These are phyloP conservation scores for Actinemys pallida DNA, from an alignment of 2,113 vertebrate genomes.

Conservation along the genomic window DNA sequence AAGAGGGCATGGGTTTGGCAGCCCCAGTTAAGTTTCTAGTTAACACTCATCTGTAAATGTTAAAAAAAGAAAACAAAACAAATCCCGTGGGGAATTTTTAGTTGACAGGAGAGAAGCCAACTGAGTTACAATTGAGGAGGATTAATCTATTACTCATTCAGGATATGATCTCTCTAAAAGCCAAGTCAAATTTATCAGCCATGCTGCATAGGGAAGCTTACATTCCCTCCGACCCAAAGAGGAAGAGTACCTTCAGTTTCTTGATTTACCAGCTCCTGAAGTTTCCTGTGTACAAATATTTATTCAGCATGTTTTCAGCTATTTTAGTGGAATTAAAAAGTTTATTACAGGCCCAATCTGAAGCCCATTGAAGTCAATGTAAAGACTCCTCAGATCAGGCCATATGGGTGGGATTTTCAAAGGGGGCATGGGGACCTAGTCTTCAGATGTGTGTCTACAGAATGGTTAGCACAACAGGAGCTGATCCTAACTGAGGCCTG, in stretches of 20 bases:
- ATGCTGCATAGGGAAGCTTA: neutral
- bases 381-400: neutral
- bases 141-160: neutral
- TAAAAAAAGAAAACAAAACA: neutral
- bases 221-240: neutral
- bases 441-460: neutral
- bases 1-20: neutral
- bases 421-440: neutral
- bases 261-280: slow-evolving; percentile 14
- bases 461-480: rapidly evolving
- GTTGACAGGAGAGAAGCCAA: neutral
- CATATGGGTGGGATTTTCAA: neutral
- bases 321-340: slow-evolving; percentile 11
- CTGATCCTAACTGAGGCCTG: neutral
- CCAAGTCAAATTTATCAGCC: neutral
- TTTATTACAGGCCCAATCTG: slow-evolving; percentile 5
- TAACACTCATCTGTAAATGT: neutral
- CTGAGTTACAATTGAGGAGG: neutral
- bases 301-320: neutral
- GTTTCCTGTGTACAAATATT: slow-evolving; percentile 24
- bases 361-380: slow-evolving; percentile 7
- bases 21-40: neutral
- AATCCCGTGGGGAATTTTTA: neutral
- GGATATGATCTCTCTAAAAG: neutral
- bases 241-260: neutral